A percentile compares a stretch with the other conserved stretches of the same genome.
phyloP scores from a whole-genome alignment of 2,797 vertebrate species.

The Smutsia gigantea region DNA sequence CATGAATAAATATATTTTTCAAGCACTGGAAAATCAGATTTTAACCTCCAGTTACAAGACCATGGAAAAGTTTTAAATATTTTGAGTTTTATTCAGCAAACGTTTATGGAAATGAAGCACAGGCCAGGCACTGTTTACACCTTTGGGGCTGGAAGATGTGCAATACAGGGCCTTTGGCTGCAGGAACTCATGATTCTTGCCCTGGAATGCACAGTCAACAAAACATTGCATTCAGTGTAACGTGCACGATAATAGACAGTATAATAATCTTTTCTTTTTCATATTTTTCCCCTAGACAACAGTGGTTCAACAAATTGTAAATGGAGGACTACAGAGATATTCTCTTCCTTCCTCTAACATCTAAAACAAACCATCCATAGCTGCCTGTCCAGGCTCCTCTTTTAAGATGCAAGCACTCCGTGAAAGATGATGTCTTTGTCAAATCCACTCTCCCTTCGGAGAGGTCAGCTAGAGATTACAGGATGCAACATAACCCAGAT shows the following conservation, averaged over 20 bases:
- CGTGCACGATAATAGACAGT: background rate
- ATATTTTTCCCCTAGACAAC: background rate
- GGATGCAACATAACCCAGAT: background rate
- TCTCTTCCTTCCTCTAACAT: background rate
- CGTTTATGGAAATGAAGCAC: background rate
- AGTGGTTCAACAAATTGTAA: background rate
- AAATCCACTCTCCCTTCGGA: background rate
- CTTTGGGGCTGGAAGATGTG: background rate
- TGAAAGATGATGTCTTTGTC: background rate
- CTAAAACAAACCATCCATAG: background rate
- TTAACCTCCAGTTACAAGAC: background rate
- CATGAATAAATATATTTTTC: background rate
- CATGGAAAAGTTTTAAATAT: background rate
- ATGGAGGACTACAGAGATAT: background rate
- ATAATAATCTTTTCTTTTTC: background rate
- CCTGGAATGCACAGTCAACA: background rate
- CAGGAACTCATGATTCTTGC: background rate
- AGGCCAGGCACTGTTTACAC: background rate
- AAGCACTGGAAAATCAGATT: background rate
- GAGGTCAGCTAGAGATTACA: background rate
- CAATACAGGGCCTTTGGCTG: background rate
- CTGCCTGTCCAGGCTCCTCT: background rate
- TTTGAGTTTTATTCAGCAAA: slow-evolving; percentile 13
- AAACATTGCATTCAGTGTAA: background rate
- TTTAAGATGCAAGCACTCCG: background rate